Base-by-base conservation (phyloP, 1,140 invertebrate species). In the Platorchestia sp. region DNA sequence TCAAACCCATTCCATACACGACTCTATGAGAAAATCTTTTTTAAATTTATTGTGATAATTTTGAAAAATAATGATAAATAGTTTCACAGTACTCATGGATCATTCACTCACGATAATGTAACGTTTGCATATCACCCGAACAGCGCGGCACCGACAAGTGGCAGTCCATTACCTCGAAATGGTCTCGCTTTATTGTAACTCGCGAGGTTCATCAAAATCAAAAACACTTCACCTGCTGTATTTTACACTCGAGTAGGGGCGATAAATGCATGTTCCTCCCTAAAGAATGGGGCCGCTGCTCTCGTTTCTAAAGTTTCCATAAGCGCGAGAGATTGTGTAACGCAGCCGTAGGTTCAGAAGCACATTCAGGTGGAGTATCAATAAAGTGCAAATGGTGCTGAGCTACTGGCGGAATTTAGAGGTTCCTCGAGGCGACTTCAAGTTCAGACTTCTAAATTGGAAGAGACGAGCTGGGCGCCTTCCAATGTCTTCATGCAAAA, bases 361-460 rank as follows among this genome's bases (percentile, higher is more conserved):
- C 41, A 5, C 3, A 42, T 10, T 5, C 87, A 0, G 27, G 10
- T 14, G 43, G 41, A 89, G 41, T 89, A 41, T 42, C 41, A 89
- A 89, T 89, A 89, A 41, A 42, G 87, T 41, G 43, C 5, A 89
- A 89, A 89, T 89, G 5, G n/a, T 19, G 87, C 36, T 16, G 41
- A 41, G 87, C 41, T 44, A 89, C 27, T 89, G 27, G 87, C 87
- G 87, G 87, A 41, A 89, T 89, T 89, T 89, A 89, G 41, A 42
- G 87, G 27, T 10, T 22, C 14, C 41, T 44, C 43, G 41, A 89
- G 87, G 87, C 87, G 43, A 41, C n/a, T 41, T 89, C 43, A 41
- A 42, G 87, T 41, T 44, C 43, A 44, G 87, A 44, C 87, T 89
- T 89, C 87, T 89, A 89, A 89, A 89, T 89, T 89, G 87, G 87